Evolutionary conservation across 2,888 invertebrate species (phyloP).

Genomic region (Mesoligia furuncula): DNA sequence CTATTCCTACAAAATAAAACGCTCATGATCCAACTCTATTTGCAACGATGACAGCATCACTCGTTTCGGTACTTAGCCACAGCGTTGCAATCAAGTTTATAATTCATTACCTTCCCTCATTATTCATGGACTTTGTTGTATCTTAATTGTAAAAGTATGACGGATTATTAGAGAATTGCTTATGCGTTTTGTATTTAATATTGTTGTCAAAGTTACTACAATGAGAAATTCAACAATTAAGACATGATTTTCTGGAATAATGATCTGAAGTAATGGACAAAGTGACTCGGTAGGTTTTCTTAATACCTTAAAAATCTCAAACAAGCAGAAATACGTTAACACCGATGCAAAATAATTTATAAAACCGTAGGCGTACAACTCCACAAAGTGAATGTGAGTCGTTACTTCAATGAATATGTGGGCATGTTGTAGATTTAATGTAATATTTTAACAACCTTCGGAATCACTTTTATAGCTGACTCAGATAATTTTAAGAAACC

Average conservation of each 20-base stretch:
- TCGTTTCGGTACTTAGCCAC: constrained; percentile 30
- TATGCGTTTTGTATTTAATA: neutral
- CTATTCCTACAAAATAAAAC: constrained; percentile 46
- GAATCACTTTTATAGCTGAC: constrained; percentile 52
- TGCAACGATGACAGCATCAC: constrained; percentile 49
- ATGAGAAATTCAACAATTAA: neutral
- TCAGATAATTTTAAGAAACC: constrained; percentile 62
- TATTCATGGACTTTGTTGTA: constrained; percentile 41
- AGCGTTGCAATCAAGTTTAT: constrained; percentile 44
- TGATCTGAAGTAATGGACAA: neutral
- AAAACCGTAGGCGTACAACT: constrained; percentile 10
- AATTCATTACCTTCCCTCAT: constrained; percentile 47
- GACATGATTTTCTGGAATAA: neutral
- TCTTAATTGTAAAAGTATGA: constrained; percentile 33
- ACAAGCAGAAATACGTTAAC: neutral
- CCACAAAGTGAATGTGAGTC: constrained; percentile 17
- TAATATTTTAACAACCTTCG: constrained; percentile 43
- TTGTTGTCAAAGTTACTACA: neutral
- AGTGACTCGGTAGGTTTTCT: neutral
- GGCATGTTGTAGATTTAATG: constrained; percentile 18
- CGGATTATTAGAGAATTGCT: constrained; percentile 12
- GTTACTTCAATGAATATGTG: constrained; percentile 20
- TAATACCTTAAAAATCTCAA: constrained; percentile 1
- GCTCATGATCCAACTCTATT: constrained; percentile 37
- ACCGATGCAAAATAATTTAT: neutral